phyloP scores from a whole-genome alignment of 2,113 vertebrate genomes.

The Barnardius zonarius region DNA sequence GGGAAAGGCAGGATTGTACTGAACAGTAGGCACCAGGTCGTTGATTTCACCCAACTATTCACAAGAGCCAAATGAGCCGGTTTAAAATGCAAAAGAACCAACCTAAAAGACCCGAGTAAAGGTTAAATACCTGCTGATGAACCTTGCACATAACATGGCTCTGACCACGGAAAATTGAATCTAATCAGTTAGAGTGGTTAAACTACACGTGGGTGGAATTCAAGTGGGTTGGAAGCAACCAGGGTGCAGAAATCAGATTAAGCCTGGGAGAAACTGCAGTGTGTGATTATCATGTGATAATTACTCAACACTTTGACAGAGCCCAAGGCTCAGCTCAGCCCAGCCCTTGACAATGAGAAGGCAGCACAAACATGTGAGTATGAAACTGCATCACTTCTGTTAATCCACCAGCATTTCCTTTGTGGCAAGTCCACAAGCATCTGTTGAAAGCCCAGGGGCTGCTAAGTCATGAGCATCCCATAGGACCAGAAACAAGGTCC shows the following conservation, averaged over 20 bases:
- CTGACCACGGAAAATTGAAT: constrained; percentile 21
- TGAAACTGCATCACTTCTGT: background rate
- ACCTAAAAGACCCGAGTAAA: background rate
- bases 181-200: constrained; percentile 9
- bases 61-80: background rate
- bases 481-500: background rate
- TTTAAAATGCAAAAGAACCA: background rate
- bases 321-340: constrained; percentile 31
- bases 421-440: background rate
- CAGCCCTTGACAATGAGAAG: constrained; percentile 34
- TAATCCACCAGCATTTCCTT: background rate
- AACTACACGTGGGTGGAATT: constrained; percentile 29
- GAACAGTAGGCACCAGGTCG: background rate
- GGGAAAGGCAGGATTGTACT: background rate
- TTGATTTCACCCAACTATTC: background rate
- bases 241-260: constrained; percentile 40
- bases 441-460: background rate
- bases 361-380: background rate
- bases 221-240: background rate
- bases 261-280: constrained; percentile 35
- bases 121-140: background rate
- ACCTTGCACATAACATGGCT: background rate
- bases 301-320: constrained; percentile 61
- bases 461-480: background rate
- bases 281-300: constrained; percentile 44